A percentile compares a stretch with the other conserved stretches of the same genome.
Conservation (phyloP, 2,797 vertebrate species). For the Syngnathus acus region DNA sequence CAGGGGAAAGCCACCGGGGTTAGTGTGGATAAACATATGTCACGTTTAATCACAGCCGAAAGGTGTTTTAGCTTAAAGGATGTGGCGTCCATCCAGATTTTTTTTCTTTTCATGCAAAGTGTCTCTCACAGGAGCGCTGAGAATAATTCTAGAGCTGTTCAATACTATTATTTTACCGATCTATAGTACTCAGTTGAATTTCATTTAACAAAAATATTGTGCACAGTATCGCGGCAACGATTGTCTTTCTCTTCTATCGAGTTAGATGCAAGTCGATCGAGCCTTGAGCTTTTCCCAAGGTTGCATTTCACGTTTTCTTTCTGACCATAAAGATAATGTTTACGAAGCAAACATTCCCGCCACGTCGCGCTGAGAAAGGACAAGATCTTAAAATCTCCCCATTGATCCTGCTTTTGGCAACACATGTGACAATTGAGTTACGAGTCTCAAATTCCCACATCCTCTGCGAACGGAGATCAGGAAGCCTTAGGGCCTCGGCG, state of each 20-base stretch:
- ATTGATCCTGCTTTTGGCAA: conserved; percentile 25
- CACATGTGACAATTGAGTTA: conserved; percentile 38
- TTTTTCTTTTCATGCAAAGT: neutral
- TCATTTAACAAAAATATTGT: no score
- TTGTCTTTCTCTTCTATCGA: no score
- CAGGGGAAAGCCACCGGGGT: conserved; percentile 60
- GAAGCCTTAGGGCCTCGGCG: conserved; percentile 52
- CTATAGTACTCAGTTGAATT: no score
- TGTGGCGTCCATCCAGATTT: conserved; percentile 32
- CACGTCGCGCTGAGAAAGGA: neutral
- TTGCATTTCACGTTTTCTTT: neutral
- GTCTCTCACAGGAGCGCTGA: conserved; percentile 17
- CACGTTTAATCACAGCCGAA: conserved; percentile 58
- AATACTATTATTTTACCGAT: no score
- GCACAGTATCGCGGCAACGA: no score
- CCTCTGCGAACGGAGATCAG: conserved; percentile 64
- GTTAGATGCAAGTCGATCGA: no score
- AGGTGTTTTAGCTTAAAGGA: conserved; percentile 49
- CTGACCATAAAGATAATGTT: neutral
- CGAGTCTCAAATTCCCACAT: conserved; percentile 62
- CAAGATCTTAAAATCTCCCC: conserved; percentile 10
- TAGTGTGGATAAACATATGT: conserved; percentile 70
- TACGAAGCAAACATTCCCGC: neutral
- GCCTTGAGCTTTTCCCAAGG: neutral
- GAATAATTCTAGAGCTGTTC: no score